These are phyloP conservation scores for Pseudococcus longispinus DNA, from an alignment of 2,888 invertebrate species.

Conservation along the genomic window DNA sequence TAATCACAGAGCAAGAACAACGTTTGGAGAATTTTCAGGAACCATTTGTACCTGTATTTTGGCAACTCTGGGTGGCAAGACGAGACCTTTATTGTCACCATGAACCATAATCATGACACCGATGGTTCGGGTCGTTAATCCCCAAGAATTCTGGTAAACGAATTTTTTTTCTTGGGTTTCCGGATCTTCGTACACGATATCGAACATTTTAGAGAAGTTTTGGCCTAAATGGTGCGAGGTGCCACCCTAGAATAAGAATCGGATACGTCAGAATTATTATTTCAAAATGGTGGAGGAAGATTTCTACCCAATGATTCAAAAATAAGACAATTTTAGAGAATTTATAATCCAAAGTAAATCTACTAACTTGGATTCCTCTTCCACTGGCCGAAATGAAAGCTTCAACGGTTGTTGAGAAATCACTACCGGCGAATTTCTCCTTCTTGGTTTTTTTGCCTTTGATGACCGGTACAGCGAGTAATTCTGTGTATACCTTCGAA, in stretches of 20 bases:
- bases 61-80: slow-evolving; percentile 93
- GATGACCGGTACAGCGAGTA: slow-evolving; percentile 94
- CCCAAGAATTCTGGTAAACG: slow-evolving; percentile 99
- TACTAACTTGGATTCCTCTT: slow-evolving; percentile 80
- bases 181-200: slow-evolving; percentile 92
- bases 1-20: not conserved
- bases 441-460: slow-evolving; percentile 96
- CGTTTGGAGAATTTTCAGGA: not conserved
- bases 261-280: too few relatives aligned
- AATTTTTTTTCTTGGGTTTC: slow-evolving; percentile 85
- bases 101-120: slow-evolving; percentile 93
- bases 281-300: too few relatives aligned
- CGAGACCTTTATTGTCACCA: slow-evolving; percentile 94
- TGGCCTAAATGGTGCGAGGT: slow-evolving; percentile 99
- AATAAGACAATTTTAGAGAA: too few relatives aligned
- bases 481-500: slow-evolving; percentile 85
- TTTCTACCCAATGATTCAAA: too few relatives aligned
- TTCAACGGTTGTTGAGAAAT: slow-evolving; percentile 97
- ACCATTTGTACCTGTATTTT: slow-evolving; percentile 71
- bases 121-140: slow-evolving; percentile 94
- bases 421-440: slow-evolving; percentile 98
- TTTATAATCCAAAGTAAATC: not conserved
- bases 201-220: slow-evolving; percentile 99
- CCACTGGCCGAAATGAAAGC: slow-evolving; percentile 94
- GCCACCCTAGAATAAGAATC: slow-evolving; percentile 71